Evolutionary conservation across 2,888 invertebrate genomes (phyloP).

Genomic region (Acanthococcus lagerstroemiae): DNA sequence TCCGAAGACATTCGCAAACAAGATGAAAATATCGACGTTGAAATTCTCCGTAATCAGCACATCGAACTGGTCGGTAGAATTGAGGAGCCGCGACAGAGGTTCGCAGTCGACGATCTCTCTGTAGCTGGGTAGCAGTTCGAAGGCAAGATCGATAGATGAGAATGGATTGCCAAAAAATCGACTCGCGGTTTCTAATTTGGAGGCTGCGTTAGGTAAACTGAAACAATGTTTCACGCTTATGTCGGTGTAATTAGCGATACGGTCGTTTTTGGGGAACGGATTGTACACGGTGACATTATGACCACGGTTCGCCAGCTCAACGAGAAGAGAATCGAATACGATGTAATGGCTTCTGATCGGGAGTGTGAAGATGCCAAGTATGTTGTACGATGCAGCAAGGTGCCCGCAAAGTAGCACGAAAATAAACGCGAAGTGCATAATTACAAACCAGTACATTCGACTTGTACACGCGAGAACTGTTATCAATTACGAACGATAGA

Average conservation of each 20-base stretch:
- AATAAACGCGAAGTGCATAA: too few species aligned
- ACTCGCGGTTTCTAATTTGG: neutral
- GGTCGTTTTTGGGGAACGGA: neutral
- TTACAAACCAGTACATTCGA: too few species aligned
- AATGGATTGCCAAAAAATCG: too few species aligned
- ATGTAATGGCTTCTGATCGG: constrained; percentile 5
- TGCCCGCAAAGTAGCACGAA: too few species aligned
- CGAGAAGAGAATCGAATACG: constrained; percentile 6
- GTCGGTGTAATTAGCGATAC: neutral
- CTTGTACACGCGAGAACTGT: too few species aligned
- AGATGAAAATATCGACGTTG: constrained; percentile 59
- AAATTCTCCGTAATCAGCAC: constrained; percentile 59
- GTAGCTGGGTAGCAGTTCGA: neutral
- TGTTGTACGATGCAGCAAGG: too few species aligned
- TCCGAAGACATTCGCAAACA: constrained; percentile 52
- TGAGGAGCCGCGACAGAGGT: constrained; percentile 3
- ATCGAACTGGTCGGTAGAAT: constrained; percentile 45
- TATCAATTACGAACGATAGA: too few species aligned
- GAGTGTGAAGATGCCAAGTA: constrained; percentile 9
- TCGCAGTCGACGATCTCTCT: neutral
- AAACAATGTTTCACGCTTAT: neutral
- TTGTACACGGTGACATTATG: constrained; percentile 16
- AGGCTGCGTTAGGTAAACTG: neutral
- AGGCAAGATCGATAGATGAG: too few species aligned
- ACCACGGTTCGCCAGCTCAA: constrained; percentile 8